These are phyloP conservation scores for Alitta virens DNA, from an alignment of 2,888 invertebrate genomes.

Conservation along the genomic window DNA sequence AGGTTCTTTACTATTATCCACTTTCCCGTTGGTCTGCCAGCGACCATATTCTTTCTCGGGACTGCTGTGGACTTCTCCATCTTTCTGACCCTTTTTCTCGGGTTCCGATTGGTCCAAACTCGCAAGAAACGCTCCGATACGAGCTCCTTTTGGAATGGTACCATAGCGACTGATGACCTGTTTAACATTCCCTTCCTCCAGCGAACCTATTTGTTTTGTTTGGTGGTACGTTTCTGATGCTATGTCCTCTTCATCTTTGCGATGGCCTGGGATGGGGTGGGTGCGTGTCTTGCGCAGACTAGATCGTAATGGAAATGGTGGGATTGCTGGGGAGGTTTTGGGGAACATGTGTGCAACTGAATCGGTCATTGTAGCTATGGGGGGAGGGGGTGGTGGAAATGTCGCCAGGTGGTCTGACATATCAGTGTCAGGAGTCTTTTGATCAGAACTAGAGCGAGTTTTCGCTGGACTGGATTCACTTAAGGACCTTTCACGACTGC, in stretches of 20 bases:
- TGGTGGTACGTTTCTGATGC: slow-evolving; percentile 30
- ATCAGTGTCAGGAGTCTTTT: slow-evolving; percentile 25
- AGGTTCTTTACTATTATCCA: not conserved
- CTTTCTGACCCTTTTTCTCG: not conserved
- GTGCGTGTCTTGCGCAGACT: slow-evolving; percentile 24
- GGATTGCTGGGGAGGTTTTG: not conserved
- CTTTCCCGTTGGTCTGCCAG: not conserved
- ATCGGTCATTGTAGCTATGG: slow-evolving; percentile 2
- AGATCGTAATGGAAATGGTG: slow-evolving; percentile 21
- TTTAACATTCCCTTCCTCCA: slow-evolving; percentile 93
- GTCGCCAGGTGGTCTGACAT: slow-evolving; percentile 24
- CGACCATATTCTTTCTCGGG: not conserved
- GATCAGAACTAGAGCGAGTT: slow-evolving; percentile 17
- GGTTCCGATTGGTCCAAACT: slow-evolving; percentile 63
- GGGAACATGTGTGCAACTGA: not conserved
- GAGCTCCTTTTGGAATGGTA: slow-evolving; percentile 91
- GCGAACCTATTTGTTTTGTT: slow-evolving; percentile 70
- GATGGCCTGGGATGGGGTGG: slow-evolving; percentile 2
- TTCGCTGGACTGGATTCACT: slow-evolving; percentile 23
- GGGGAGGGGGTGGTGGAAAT: slow-evolving; percentile 24
- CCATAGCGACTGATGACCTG: slow-evolving; percentile 88
- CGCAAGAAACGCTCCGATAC: slow-evolving; percentile 94
- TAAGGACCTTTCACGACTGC: slow-evolving; percentile 19
- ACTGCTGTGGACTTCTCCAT: not conserved
- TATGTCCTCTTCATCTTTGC: slow-evolving; percentile 29